Evolutionary conservation across 2,797 vertebrate species (phyloP).

Genomic region (Myotis pilosus): DNA sequence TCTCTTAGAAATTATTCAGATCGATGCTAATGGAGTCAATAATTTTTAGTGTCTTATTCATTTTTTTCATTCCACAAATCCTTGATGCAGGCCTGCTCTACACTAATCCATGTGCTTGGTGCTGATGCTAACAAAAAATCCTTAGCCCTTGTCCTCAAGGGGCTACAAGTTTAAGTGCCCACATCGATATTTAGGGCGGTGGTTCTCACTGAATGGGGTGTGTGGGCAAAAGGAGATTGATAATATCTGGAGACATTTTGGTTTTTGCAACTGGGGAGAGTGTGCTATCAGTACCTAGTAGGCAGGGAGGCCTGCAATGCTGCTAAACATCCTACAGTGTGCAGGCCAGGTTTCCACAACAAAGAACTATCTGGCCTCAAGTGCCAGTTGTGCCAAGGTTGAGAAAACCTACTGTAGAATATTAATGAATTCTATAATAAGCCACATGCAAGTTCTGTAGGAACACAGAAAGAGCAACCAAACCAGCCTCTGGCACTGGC

Average conservation of each 20-base stretch:
- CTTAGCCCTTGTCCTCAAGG: neutral
- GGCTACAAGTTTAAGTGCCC: neutral
- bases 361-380: neutral
- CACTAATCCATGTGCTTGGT: neutral
- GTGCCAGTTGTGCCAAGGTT: neutral
- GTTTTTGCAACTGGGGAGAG: neutral
- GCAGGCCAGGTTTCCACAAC: too few species aligned
- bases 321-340: neutral
- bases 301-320: neutral
- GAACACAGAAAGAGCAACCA: neutral
- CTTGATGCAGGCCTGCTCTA: constrained; percentile 5
- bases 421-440: neutral
- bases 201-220: neutral
- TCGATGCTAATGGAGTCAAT: constrained; percentile 29
- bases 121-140: neutral
- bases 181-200: neutral
- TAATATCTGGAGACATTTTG: neutral
- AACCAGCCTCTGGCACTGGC: neutral
- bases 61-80: neutral
- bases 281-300: neutral
- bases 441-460: neutral
- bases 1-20: constrained; percentile 22
- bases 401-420: neutral
- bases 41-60: constrained; percentile 31
- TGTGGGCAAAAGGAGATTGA: neutral